Base-by-base conservation (phyloP, 2,888 invertebrate species). In the Bibio marci region DNA sequence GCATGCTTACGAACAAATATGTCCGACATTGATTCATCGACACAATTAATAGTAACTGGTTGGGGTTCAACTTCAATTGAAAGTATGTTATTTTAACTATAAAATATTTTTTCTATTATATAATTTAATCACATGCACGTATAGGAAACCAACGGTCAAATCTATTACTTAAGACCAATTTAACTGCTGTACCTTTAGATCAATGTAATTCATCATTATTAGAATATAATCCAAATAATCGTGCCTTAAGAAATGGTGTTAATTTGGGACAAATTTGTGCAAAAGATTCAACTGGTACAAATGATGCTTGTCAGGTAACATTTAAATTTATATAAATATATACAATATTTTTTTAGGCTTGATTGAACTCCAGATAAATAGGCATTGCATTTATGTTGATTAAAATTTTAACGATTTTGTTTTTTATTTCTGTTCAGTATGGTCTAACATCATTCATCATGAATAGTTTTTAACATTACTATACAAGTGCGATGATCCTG, bases 301-400 rank as follows among this genome's bases (percentile, higher is more conserved):
- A 44, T 39, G 59, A 58, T 41, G 52, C 58, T 8, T 59, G 59
- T 27, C 45, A 34, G 59, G 59, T 2, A 58, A 59, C 11, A 35
- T 18, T 12, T 11, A 19, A 14, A 31, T 15, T 15, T 6, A 31
- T 15, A 31, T 31, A 15, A 15, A n/a, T 4, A n/a, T n/a, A n/a
- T n/a, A n/a, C n/a, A n/a, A n/a, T n/a, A n/a, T n/a, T n/a, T n/a
- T n/a, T n/a, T n/a, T n/a, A n/a, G n/a, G n/a, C n/a, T n/a, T n/a
- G n/a, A n/a, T n/a, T n/a, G n/a, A n/a, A n/a, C n/a, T 36, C 57
- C 57, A 1, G 59, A 58, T 2, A 59, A 59, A 1, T 35, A 25
- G 10, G 10, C 25, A 25, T 25, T 25, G 5, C 25, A 25, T 7
- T 25, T 25, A 5, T 7, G 5, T 7, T 5, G 10, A n/a, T n/a